A percentile compares a stretch with the other conserved stretches of the same genome.
phyloP scores from a whole-genome alignment of 2,797 vertebrate species.

The Phrynocephalus guinanensis region DNA sequence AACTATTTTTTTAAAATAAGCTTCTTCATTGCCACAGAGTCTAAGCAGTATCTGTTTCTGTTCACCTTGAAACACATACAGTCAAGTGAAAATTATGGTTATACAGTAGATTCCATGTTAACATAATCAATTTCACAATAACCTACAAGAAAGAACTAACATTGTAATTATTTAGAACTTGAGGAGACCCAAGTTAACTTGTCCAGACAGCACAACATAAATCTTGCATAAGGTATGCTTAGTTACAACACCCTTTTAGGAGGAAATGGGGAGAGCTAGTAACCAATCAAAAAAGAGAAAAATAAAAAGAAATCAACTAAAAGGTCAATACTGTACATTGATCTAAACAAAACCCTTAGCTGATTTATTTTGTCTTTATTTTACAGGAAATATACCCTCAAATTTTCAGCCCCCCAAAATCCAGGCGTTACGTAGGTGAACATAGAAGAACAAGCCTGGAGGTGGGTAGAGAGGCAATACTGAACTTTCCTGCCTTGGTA shows the following conservation, averaged over 20 bases:
- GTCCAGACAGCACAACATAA: neutral
- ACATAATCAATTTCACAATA: neutral
- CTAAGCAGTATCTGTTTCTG: neutral
- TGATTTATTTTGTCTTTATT: neutral
- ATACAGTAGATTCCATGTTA: neutral
- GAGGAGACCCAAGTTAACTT: neutral
- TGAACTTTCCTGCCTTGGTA: neutral
- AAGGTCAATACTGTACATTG: neutral
- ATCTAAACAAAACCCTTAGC: neutral
- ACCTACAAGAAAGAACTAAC: neutral
- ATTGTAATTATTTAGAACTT: neutral
- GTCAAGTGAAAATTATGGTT: neutral
- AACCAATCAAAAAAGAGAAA: neutral
- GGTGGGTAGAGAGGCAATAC: neutral
- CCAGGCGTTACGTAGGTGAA: too few relatives aligned
- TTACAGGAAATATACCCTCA: neutral
- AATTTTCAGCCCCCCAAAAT: too few relatives aligned
- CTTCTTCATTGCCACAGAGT: neutral
- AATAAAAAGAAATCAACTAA: neutral
- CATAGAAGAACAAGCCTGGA: neutral
- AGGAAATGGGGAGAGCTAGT: neutral
- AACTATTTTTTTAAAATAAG: neutral
- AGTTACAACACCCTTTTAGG: neutral
- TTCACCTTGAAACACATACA: neutral
- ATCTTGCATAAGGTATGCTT: neutral